phyloP scores from a whole-genome alignment of 2,888 invertebrate species.

The Dynastes grantii region DNA sequence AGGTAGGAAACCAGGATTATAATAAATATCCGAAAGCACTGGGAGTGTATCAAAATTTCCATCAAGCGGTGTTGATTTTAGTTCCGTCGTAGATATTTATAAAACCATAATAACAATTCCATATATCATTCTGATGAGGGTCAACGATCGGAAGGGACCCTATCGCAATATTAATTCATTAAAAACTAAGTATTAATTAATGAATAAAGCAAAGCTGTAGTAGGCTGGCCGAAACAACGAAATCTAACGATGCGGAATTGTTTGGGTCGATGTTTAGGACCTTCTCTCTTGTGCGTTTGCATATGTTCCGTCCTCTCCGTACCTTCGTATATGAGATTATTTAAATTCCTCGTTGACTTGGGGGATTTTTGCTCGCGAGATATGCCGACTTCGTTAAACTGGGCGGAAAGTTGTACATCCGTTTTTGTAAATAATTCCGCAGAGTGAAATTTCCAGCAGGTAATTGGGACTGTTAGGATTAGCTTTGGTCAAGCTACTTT shows the following conservation, averaged over 20 bases:
- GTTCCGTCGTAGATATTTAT: neutral
- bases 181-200: conserved; percentile 30
- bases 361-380: conserved; percentile 30
- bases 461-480: conserved; percentile 36
- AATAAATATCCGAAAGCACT: too few species aligned
- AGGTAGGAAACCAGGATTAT: too few species aligned
- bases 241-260: conserved; percentile 31
- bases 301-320: neutral
- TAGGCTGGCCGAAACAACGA: conserved; percentile 10
- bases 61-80: neutral
- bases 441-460: conserved; percentile 29
- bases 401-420: conserved; percentile 34
- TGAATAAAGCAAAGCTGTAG: conserved; percentile 10
- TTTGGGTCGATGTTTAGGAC: conserved; percentile 23
- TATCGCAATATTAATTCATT: conserved; percentile 28
- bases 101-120: neutral
- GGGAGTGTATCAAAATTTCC: neutral
- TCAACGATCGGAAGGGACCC: conserved; percentile 5
- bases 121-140: conserved; percentile 20
- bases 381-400: conserved; percentile 37
- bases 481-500: conserved; percentile 13
- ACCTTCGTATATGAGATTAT: conserved; percentile 21
- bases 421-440: conserved; percentile 44
- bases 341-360: conserved; percentile 42
- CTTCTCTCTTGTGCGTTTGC: neutral